Evolutionary conservation across 2,113 vertebrate species (phyloP).

Genomic region (Mastomys natalensis): DNA sequence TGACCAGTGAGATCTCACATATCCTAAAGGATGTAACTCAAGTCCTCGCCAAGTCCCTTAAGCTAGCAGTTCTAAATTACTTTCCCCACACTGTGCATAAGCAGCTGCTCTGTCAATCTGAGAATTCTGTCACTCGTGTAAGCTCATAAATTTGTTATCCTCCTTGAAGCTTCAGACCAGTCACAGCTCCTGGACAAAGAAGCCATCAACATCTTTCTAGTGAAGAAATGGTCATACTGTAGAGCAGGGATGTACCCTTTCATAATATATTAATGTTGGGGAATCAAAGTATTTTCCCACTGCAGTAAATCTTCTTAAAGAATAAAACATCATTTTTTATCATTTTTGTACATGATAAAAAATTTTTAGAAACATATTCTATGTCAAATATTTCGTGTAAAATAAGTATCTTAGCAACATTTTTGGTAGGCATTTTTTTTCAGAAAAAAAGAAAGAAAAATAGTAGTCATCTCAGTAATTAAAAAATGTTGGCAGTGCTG

Average conservation of each 20-base stretch:
- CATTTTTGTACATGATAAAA: not conserved
- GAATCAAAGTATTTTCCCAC: conserved; percentile 15
- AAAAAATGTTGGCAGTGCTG: not conserved
- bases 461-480: conserved; percentile 51
- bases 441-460: conserved; percentile 2
- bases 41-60: not conserved
- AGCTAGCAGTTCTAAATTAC: not conserved
- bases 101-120: not conserved
- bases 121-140: not conserved
- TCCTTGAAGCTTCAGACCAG: not conserved
- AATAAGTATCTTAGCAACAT: conserved; percentile 34
- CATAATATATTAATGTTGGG: not conserved
- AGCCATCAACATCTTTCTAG: not conserved
- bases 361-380: conserved; percentile 48
- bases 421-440: conserved; percentile 55
- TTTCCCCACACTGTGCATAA: not conserved
- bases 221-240: not conserved
- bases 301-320: conserved; percentile 7
- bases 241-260: not conserved
- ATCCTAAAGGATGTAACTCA: not conserved
- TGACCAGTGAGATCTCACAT: not conserved
- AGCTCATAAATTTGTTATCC: not conserved
- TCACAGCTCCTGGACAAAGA: not conserved
- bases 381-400: conserved; percentile 26
- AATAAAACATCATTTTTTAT: not conserved